These are phyloP conservation scores for Macaria liturata DNA, from an alignment of 2,888 invertebrate species.

Conservation along the genomic window DNA sequence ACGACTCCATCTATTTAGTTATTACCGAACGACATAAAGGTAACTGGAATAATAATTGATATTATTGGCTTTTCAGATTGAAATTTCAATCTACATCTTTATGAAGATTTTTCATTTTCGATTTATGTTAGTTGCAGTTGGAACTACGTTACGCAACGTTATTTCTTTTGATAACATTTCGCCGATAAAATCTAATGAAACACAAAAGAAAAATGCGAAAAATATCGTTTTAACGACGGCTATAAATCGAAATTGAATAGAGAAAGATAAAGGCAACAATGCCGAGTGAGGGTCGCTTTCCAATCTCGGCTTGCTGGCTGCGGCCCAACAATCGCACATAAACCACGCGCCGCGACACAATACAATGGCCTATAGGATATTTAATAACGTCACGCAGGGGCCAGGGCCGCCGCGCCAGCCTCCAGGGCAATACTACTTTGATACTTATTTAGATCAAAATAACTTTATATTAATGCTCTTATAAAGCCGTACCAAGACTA, in stretches of 20 bases:
- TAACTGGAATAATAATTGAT: too few species aligned
- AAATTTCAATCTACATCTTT: too few species aligned
- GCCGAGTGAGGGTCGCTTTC: constrained; percentile 26
- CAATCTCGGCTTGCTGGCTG: constrained; percentile 27
- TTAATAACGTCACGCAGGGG: constrained; percentile 44
- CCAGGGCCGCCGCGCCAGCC: constrained; percentile 9
- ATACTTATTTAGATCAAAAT: too few species aligned
- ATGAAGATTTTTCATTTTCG: too few species aligned
- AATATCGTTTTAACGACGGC: constrained; percentile 55
- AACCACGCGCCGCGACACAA: constrained; percentile 62
- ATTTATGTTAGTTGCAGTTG: too few species aligned
- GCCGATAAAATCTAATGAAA: constrained; percentile 38
- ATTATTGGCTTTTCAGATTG: too few species aligned
- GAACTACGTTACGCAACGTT: too few species aligned
- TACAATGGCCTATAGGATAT: constrained; percentile 65
- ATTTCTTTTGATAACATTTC: constrained; percentile 31
- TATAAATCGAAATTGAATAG: constrained; percentile 56
- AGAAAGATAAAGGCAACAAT: constrained; percentile 46
- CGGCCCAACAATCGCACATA: constrained; percentile 61
- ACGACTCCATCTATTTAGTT: too few species aligned
- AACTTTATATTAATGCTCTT: too few species aligned
- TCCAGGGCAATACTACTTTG: not conserved
- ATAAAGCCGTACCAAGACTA: too few species aligned
- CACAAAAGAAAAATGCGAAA: constrained; percentile 49
- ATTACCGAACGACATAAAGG: too few species aligned